Evolutionary conservation across 2,888 invertebrate species (phyloP).

Genomic region (Pegoplata infirma): DNA sequence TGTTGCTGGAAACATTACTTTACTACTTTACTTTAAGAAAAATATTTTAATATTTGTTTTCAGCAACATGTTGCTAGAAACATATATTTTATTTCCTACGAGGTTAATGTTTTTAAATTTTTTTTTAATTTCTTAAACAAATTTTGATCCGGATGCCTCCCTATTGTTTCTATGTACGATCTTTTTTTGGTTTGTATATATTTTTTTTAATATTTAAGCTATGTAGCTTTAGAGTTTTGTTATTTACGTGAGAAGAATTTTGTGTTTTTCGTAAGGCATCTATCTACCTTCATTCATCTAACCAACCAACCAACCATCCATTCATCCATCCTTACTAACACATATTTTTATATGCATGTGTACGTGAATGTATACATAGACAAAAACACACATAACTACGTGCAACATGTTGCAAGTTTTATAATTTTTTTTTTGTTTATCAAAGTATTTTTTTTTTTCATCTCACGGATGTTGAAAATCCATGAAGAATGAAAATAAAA

Average conservation of each 20-base stretch:
- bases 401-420: slow-evolving; percentile 61
- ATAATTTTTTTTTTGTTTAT: not conserved
- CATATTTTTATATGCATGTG: slow-evolving; percentile 12
- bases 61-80: too few species aligned
- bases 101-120: not conserved
- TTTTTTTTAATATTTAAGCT: not conserved
- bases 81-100: too few species aligned
- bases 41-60: too few species aligned
- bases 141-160: too few species aligned
- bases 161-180: not conserved
- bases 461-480: slow-evolving; percentile 47
- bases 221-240: slow-evolving; percentile 41
- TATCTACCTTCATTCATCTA: slow-evolving; percentile 20
- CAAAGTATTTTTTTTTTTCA: slow-evolving; percentile 2
- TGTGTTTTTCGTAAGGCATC: not conserved
- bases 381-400: slow-evolving; percentile 31
- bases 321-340: slow-evolving; percentile 9
- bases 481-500: slow-evolving; percentile 39
- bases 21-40: too few species aligned
- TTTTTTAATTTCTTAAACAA: too few species aligned
- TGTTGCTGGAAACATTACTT: too few species aligned
- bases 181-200: too few species aligned
- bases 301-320: not conserved
- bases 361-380: not conserved
- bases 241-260: slow-evolving; percentile 58